A percentile compares a stretch with the other conserved stretches of the same genome.
Conservation (phyloP, 2,888 invertebrate species). For the Myopa testacea region DNA sequence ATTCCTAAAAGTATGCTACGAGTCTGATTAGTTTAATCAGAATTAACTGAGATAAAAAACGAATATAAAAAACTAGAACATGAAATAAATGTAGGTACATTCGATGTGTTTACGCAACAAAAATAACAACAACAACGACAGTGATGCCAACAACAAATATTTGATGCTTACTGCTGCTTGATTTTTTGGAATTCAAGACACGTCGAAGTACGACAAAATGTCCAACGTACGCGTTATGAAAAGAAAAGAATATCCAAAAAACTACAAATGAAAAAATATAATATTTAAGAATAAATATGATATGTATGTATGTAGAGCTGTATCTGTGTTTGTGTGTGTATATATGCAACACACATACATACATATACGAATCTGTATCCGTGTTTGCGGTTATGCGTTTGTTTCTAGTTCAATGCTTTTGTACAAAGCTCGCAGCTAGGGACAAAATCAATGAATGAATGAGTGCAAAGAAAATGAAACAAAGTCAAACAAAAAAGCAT, state of each 20-base stretch:
- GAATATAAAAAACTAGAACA: too few species aligned
- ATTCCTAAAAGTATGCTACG: too few species aligned
- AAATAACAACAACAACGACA: not conserved
- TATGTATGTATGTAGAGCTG: not conserved
- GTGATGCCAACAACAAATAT: not conserved
- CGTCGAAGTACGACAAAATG: not conserved
- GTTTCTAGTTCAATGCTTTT: too few species aligned
- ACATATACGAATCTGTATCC: not conserved
- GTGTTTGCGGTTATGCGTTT: too few species aligned
- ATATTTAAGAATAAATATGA: not conserved
- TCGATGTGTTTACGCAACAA: not conserved
- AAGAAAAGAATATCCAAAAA: not conserved
- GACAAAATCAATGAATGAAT: too few species aligned
- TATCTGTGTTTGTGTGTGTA: not conserved
- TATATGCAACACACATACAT: not conserved
- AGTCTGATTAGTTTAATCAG: too few species aligned
- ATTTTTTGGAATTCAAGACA: not conserved
- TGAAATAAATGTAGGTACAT: too few species aligned
- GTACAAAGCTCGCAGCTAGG: too few species aligned
- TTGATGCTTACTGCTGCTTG: constrained; percentile 8
- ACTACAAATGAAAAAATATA: not conserved
- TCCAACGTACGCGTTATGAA: not conserved
- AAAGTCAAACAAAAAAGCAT: too few species aligned
- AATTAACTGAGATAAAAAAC: too few species aligned
- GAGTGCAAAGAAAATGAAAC: too few species aligned